Conservation (phyloP, 2,888 invertebrate species). For the Marronus borbonicus region DNA sequence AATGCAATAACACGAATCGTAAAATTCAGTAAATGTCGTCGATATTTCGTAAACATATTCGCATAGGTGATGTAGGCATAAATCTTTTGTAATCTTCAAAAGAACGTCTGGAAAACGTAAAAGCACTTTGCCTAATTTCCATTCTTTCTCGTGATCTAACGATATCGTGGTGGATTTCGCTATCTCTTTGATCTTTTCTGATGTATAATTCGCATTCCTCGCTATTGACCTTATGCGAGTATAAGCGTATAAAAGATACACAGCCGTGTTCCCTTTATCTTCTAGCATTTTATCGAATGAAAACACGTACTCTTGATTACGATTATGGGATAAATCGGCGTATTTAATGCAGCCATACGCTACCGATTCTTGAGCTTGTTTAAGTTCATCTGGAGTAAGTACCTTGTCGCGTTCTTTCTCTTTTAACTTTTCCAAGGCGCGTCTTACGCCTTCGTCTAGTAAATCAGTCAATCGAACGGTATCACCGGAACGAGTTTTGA, state of each 20-base stretch:
- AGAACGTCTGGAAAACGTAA: constrained; percentile 91
- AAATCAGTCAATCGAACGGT: constrained; percentile 88
- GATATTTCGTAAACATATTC: constrained; percentile 93
- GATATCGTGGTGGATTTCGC: constrained; percentile 76
- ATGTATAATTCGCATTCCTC: constrained; percentile 81
- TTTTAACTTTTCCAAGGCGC: constrained; percentile 85
- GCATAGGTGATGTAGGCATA: constrained; percentile 89
- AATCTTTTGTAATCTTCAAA: constrained; percentile 92
- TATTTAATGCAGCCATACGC: constrained; percentile 99
- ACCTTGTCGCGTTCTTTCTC: constrained; percentile 92
- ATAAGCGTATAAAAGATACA: constrained; percentile 94
- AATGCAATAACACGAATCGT: constrained; percentile 97
- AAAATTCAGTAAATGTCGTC: constrained; percentile 95
- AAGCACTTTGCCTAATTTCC: constrained; percentile 92
- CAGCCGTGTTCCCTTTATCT: constrained; percentile 98
- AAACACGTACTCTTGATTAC: constrained; percentile 95
- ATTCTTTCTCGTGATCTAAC: constrained; percentile 92
- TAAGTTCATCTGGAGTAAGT: constrained; percentile 85
- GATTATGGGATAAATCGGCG: constrained; percentile 95
- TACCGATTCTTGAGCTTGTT: constrained; percentile 88
- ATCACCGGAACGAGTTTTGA: constrained; percentile 98
- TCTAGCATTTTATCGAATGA: constrained; percentile 99
- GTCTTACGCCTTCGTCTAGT: constrained; percentile 91
- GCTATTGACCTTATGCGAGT: constrained; percentile 95
- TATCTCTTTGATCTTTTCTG: constrained; percentile 76